Evolutionary conservation across 2,113 vertebrate species (phyloP).

Genomic region (Rhea pennata): DNA sequence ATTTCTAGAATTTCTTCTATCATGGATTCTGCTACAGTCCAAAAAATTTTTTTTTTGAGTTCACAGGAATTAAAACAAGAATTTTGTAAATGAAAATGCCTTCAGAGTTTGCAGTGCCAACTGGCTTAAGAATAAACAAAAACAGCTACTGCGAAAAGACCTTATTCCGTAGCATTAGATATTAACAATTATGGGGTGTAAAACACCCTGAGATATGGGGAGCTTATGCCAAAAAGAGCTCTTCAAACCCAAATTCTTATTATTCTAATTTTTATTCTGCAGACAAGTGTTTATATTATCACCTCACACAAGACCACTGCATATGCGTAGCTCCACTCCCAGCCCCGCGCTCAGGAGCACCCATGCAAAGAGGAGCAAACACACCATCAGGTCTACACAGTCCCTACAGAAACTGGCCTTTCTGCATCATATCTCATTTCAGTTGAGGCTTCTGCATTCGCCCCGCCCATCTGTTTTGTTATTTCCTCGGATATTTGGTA

Average conservation of each 20-base stretch:
- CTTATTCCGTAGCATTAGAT: background rate
- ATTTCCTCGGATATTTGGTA: background rate
- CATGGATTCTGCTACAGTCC: background rate
- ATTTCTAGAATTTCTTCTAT: constrained; percentile 14
- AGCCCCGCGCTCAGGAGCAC: too few species aligned
- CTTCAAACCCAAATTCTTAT: background rate
- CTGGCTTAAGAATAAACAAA: background rate
- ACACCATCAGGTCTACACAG: background rate
- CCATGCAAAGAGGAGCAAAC: background rate
- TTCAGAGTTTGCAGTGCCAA: background rate
- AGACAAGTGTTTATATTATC: background rate
- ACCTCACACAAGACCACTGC: background rate
- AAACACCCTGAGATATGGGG: background rate
- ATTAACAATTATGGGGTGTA: background rate
- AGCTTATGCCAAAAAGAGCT: background rate
- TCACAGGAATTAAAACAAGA: background rate
- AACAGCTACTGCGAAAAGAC: background rate
- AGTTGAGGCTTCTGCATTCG: background rate
- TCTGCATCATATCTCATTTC: background rate
- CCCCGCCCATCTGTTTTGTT: background rate
- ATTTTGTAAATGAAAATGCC: background rate
- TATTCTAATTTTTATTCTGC: background rate
- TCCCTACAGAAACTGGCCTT: background rate
- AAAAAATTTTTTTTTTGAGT: background rate
- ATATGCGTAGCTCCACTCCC: background rate